A percentile compares a stretch with the other conserved stretches of the same genome.
Conservation (phyloP, 1,140 invertebrate genomes). For the Drosophila takahashii region DNA sequence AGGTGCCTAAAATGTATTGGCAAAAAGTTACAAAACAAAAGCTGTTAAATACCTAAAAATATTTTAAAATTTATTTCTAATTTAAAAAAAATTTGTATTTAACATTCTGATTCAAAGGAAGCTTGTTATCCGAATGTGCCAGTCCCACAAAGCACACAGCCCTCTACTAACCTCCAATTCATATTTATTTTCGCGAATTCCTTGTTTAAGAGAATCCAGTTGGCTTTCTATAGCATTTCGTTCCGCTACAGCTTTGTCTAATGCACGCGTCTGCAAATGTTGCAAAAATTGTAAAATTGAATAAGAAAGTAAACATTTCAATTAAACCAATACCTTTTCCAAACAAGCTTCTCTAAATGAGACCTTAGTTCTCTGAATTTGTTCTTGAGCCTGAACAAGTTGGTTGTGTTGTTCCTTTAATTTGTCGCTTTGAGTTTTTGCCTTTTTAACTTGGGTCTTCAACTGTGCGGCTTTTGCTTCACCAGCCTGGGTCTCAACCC, state of each 20-base stretch:
- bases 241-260: constrained; percentile 10
- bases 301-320: not conserved
- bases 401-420: constrained; percentile 15
- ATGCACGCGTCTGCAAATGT: constrained; percentile 24
- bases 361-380: constrained; percentile 15
- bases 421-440: constrained; percentile 20
- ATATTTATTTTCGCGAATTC: constrained; percentile 44
- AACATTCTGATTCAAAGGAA: no score
- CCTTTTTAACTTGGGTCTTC: constrained; percentile 26
- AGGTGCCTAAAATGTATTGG: no score
- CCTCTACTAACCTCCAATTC: constrained; percentile 43
- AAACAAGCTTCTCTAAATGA: constrained; percentile 31
- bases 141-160: no score
- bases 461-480: constrained; percentile 29
- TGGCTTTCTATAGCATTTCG: constrained; percentile 25
- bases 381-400: constrained; percentile 20
- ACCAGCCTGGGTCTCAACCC: constrained; percentile 32
- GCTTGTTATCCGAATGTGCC: no score
- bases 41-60: no score
- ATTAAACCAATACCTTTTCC: constrained; percentile 33
- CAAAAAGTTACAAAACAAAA: no score
- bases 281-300: not conserved
- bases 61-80: no score
- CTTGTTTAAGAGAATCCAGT: constrained; percentile 54
- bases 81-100: no score